A percentile compares a stretch with the other conserved stretches of the same genome.
These are phyloP conservation scores for Nesogale talazaci DNA, from an alignment of 2,113 vertebrate genomes.

Conservation along the genomic window DNA sequence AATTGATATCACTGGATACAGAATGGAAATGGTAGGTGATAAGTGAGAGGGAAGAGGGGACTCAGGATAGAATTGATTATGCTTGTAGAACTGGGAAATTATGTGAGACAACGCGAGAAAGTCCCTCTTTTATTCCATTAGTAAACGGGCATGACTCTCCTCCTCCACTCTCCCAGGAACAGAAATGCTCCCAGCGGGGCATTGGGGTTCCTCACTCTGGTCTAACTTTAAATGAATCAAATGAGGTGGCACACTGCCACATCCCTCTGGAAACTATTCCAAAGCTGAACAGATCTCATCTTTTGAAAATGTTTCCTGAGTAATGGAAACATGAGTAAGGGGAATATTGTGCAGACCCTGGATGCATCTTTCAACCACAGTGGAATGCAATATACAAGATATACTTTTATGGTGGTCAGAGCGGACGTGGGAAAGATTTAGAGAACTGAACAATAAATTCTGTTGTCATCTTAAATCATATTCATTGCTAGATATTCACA, in stretches of 20 bases:
- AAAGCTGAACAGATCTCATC: slow-evolving; percentile 78
- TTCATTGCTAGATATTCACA: slow-evolving; percentile 21
- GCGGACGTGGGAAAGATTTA: slow-evolving; percentile 73
- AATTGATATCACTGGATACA: slow-evolving; percentile 8
- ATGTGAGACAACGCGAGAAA: background rate
- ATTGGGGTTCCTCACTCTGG: slow-evolving; percentile 70
- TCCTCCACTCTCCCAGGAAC: background rate
- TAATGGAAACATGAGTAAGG: slow-evolving; percentile 81
- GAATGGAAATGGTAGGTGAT: slow-evolving; percentile 13
- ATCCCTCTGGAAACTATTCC: slow-evolving; percentile 81
- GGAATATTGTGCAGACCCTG: slow-evolving; percentile 74
- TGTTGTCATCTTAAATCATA: slow-evolving; percentile 55
- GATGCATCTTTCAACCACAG: slow-evolving; percentile 77
- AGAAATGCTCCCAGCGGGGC: slow-evolving; percentile 63
- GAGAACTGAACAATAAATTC: slow-evolving; percentile 46
- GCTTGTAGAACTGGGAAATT: background rate
- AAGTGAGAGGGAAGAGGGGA: background rate
- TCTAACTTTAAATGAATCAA: slow-evolving; percentile 79
- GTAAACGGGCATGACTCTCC: background rate
- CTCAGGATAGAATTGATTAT: background rate
- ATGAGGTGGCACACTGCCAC: slow-evolving; percentile 71
- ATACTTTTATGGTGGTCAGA: slow-evolving; percentile 73
- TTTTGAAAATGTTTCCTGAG: slow-evolving; percentile 80
- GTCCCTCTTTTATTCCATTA: background rate
- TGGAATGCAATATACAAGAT: slow-evolving; percentile 75